Conservation (phyloP, 2,113 vertebrate species). For the Entomyzon cyanotis region DNA sequence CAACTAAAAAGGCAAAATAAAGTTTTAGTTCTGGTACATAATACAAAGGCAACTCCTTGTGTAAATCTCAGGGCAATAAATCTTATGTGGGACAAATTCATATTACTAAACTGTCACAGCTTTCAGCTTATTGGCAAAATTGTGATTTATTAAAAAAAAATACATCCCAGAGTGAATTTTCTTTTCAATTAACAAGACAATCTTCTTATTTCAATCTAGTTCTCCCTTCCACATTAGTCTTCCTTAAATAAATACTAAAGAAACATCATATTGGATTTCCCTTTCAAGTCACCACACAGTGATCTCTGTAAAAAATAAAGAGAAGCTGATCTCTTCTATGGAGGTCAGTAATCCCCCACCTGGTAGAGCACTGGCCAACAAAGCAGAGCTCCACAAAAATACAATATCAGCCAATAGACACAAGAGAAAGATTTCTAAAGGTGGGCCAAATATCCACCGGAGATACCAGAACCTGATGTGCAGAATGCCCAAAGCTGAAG, state of each 20-base stretch:
- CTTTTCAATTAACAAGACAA: not conserved
- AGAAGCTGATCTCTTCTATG: not conserved
- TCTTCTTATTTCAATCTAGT: not conserved
- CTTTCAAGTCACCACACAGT: not conserved
- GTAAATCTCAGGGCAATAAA: not conserved
- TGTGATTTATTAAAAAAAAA: not conserved
- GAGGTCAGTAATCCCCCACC: not conserved
- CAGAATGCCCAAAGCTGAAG: not conserved
- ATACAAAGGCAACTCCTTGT: not conserved
- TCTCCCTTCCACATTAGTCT: not conserved
- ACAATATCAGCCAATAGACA: not conserved
- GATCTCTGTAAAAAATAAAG: not conserved
- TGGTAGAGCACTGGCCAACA: not conserved
- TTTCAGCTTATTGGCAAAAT: not conserved
- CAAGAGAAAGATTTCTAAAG: not conserved
- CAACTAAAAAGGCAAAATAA: not conserved
- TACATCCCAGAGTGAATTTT: not conserved
- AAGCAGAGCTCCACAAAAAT: not conserved
- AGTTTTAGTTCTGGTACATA: not conserved
- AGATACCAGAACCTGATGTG: not conserved
- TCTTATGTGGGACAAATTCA: not conserved
- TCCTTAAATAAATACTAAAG: not conserved
- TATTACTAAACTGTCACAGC: not conserved
- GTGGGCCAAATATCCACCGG: not conserved
- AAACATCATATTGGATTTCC: not conserved